A percentile compares a stretch with the other conserved stretches of the same genome.
phyloP scores from a whole-genome alignment of 2,797 vertebrate genomes.

The Chlorospingus flavigularis region DNA sequence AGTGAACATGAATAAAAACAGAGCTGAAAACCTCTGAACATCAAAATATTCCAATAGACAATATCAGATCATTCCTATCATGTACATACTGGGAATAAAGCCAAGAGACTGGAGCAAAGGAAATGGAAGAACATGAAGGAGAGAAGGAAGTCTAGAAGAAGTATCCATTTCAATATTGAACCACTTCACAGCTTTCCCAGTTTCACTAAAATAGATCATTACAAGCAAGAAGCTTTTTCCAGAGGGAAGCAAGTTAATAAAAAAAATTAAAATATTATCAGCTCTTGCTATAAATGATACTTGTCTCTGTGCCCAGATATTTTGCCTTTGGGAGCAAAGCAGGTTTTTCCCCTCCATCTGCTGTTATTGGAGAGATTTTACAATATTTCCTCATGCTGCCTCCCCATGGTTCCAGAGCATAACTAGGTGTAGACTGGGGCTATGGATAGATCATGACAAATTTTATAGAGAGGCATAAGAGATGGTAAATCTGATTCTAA shows the following conservation, averaged over 20 bases:
- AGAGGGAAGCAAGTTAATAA: not conserved
- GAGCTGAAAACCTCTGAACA: not conserved
- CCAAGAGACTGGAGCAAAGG: not conserved
- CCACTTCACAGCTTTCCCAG: not conserved
- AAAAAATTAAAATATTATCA: not conserved
- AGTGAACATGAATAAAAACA: not conserved
- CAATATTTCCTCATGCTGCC: not conserved
- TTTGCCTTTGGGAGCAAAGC: constrained; percentile 7
- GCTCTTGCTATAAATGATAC: not conserved
- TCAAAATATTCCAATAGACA: not conserved
- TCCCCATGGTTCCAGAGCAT: not conserved
- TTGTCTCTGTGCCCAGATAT: not conserved
- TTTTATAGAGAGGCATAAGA: not conserved
- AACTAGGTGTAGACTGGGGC: not conserved
- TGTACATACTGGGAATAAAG: not conserved
- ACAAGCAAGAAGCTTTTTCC: not conserved
- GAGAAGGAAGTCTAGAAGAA: not conserved
- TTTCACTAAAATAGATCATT: not conserved
- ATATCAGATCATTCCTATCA: not conserved
- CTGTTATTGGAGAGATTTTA: not conserved
- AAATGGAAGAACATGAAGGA: not conserved
- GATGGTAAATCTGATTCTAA: not conserved
- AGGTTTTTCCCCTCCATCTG: not conserved
- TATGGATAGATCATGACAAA: not conserved
- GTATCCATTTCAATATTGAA: not conserved